A percentile compares a stretch with the other conserved stretches of the same genome.
These are phyloP conservation scores for Fulica atra DNA, from an alignment of 2,113 vertebrate species.

Conservation along the genomic window DNA sequence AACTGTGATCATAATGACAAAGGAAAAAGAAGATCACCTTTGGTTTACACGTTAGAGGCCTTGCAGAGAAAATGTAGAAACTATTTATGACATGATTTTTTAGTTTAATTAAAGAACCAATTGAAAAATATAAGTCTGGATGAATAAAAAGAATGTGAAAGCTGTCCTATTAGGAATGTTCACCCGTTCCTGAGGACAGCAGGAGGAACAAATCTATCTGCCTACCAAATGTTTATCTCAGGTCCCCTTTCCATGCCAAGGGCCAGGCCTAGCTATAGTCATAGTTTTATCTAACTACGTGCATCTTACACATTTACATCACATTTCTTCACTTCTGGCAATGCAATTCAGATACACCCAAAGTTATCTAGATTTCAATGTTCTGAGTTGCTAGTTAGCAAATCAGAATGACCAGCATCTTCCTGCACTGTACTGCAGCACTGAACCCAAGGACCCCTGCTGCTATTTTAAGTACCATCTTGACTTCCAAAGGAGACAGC, in stretches of 20 bases:
- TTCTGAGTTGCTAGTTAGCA: neutral
- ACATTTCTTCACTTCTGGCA: neutral
- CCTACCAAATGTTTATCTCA: neutral
- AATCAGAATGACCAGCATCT: neutral
- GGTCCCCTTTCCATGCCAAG: neutral
- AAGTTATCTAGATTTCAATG: neutral
- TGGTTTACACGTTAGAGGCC: neutral
- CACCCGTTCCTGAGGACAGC: neutral
- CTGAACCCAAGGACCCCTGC: neutral
- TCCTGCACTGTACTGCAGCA: neutral
- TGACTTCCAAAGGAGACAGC: neutral
- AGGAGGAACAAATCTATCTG: neutral
- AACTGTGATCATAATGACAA: neutral
- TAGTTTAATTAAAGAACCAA: neutral
- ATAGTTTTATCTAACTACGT: accelerated
- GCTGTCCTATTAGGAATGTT: neutral
- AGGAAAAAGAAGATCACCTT: neutral
- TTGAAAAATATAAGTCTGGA: neutral
- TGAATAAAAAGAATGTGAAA: neutral
- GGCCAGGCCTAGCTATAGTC: neutral
- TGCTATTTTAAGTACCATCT: neutral
- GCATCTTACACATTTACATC: neutral
- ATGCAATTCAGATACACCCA: neutral
- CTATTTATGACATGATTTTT: neutral
- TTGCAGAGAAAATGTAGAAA: neutral